Base-by-base conservation (phyloP, 2,113 vertebrate genomes). In the Calyptomena viridis region DNA sequence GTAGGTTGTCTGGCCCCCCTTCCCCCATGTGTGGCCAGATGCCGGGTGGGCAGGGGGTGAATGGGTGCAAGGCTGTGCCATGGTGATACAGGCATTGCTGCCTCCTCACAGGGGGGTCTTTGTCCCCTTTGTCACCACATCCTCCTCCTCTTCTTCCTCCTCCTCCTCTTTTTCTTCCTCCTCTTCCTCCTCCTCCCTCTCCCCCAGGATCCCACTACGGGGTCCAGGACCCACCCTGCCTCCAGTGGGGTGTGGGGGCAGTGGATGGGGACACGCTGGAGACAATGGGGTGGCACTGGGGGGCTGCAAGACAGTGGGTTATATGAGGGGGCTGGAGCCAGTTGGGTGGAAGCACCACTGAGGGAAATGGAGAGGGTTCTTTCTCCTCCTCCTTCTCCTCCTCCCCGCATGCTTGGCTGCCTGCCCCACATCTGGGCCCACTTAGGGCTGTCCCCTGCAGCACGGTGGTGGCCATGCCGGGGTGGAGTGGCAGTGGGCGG, bases 361-460 rank as follows among this genome's bases (percentile, higher is more conserved):
- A 25, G 33, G 46, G 42, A 19, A 46, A 46, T 14, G 25, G 25
- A 1, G 40, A 22, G 35, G 8, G 19, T 3, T 56, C 40, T 35
- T 75, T 55, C 55, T 68, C 18, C 47, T 62, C 31, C 4, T 59
- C 6, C 49, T 81, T 28, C 35, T 40, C 24, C 66, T n/a, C 44
- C 39, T 89, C 73, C 17, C 24, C 49, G 8, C 35, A 14, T 86
- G 84, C 84, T 83, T 96, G 93, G 90, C 93, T 2, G 12, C 16
- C 35, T 73, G 89, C 89, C 76, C 68, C 83, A 89, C 85, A 81
- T 87, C 85, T 68, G 47, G 53, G 50, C 49, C 67, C 16, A 3
- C 50, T 93, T 91, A 95, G 66, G 74, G 58, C 80, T 89, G 66
- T 93, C 84, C 91, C 84, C 53, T 72, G 72, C 77, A 74, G 87